phyloP scores from a whole-genome alignment of 1,140 invertebrate genomes.

The Heliconius eleuchia region DNA sequence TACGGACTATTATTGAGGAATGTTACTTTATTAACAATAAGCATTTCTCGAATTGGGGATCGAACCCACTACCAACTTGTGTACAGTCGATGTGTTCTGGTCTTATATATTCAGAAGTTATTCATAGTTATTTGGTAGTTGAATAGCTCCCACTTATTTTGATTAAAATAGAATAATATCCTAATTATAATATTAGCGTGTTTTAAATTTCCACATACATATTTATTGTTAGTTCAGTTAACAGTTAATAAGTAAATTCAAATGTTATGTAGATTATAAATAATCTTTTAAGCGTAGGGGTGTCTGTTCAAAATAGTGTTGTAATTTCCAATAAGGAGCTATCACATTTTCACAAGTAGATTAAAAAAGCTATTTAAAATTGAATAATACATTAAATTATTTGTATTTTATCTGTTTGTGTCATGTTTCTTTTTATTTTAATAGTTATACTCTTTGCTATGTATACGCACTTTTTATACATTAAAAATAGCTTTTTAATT shows the following conservation, averaged over 20 bases:
- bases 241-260: not conserved
- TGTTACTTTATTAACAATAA: not conserved
- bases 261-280: not conserved
- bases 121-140: too few relatives aligned
- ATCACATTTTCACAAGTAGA: not conserved
- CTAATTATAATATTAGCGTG: not conserved
- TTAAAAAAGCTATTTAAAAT: not conserved
- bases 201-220: slow-evolving; percentile 3
- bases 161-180: not conserved
- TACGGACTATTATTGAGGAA: not conserved
- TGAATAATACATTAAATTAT: not conserved
- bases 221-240: not conserved
- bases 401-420: not conserved
- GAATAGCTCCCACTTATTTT: too few relatives aligned
- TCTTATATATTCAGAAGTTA: too few relatives aligned
- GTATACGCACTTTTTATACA: slow-evolving; percentile 10
- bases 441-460: not conserved
- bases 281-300: not conserved
- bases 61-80: too few relatives aligned
- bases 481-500: slow-evolving; percentile 5
- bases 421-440: not conserved
- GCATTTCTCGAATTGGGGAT: not conserved
- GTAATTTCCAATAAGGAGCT: not conserved
- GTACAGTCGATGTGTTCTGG: not conserved
- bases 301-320: not conserved